Evolutionary conservation across 2,797 vertebrate species (phyloP), one percentile per base, ranked within the genome.

Genomic region (Channa striata): DNA sequence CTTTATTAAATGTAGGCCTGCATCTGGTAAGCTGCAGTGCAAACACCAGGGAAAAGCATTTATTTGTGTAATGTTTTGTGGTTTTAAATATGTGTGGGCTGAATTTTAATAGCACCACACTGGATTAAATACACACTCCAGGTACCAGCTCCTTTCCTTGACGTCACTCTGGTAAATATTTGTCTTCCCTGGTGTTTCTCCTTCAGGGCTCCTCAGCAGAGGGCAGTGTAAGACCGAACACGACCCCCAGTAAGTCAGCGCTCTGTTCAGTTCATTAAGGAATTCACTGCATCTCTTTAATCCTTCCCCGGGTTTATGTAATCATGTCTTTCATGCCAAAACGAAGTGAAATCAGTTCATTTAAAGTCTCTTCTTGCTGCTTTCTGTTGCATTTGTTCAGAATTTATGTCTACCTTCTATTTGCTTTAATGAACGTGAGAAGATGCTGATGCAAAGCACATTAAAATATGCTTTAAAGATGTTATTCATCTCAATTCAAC

Each of bases 181-280:
- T 64, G 4, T 53, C 13, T 6, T 77, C 33, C 4, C 19, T 87
- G 49, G 4, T 81, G 52, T 51, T 68, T 81, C 48, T 70, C 6
- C 7, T 50, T 30, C 83, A 95, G 93, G 89, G 91, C 93, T 92
- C 86, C 93, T 94, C 94, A 94, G 88, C 59, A 93, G 94, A 85
- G 94, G 93, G 94, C 93, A 81, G 87, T 83, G 59, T 75, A 58
- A 80, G 59, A 70, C 82, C 68, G 37, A 84, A 81, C 61, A 30
- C 81, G 49, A 69, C 83, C n/a, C 76, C 72, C 53, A 73, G 93
- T 95, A 78, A 94, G 93, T 91, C 30, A 5, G 16, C 6, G 34
- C 25, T 76, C 19, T 5, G 13, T 61, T 39, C 4, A 25, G 1
- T 11, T 40, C 13, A 39, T 47, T 14, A 17, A 49, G 48, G 37